phyloP scores from a whole-genome alignment of 2,113 vertebrate genomes.

The Oreochromis tanganicae region DNA sequence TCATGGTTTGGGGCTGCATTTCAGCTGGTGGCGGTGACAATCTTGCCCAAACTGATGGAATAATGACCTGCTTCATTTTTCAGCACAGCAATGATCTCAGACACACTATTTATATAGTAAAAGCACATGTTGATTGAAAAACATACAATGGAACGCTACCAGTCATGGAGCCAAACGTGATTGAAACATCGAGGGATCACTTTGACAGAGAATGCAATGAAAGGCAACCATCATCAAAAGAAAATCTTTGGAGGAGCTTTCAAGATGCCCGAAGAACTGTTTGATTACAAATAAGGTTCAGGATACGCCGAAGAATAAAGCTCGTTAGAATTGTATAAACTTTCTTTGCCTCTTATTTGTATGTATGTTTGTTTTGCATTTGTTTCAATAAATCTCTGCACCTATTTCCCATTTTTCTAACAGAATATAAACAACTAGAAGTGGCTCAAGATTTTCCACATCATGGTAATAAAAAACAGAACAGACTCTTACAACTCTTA shows the following conservation, averaged over 20 bases:
- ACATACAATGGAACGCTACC: not conserved
- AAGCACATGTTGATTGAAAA: not conserved
- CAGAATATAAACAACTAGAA: not conserved
- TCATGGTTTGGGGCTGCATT: not conserved
- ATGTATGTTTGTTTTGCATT: not conserved
- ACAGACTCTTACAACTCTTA: not conserved
- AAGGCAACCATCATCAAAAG: not conserved
- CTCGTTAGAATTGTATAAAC: not conserved
- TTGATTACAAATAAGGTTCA: not conserved
- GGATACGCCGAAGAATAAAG: not conserved
- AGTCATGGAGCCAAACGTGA: not conserved
- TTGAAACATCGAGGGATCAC: not conserved
- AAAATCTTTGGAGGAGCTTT: not conserved
- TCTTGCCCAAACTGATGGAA: not conserved
- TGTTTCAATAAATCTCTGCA: not conserved
- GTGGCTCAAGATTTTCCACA: not conserved
- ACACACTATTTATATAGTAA: not conserved
- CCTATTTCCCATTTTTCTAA: not conserved
- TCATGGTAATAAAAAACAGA: not conserved
- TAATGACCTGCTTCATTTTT: not conserved
- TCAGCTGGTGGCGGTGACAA: not conserved
- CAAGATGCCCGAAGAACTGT: not conserved
- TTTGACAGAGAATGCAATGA: not conserved
- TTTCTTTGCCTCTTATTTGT: not conserved
- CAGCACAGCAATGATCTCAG: not conserved